A percentile compares a stretch with the other conserved stretches of the same genome.
Conservation (phyloP, 2,797 vertebrate genomes). For the Crenuchus spilurus region DNA sequence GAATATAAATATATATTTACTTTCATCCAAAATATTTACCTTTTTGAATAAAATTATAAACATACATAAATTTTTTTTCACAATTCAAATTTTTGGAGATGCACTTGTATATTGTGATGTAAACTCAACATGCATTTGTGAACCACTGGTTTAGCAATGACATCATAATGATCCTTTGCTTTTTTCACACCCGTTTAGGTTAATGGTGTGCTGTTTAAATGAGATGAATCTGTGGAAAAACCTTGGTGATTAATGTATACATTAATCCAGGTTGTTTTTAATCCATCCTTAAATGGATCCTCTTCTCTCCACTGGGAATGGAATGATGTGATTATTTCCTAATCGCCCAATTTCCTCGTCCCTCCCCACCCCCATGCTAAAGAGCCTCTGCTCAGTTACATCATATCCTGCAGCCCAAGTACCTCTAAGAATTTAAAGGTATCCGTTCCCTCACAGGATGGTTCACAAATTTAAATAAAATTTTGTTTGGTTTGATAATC, state of each 20-base stretch:
- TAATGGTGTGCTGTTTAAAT: background rate
- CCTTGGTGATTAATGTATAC: background rate
- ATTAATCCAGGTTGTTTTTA: slow-evolving; percentile 1
- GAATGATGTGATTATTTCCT: slow-evolving; percentile 39
- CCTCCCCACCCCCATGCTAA: slow-evolving; percentile 12
- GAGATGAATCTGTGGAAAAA: background rate
- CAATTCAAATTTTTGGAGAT: too few relatives aligned
- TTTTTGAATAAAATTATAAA: too few relatives aligned
- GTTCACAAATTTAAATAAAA: too few relatives aligned
- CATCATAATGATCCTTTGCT: too few relatives aligned
- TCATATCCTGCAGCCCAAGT: background rate
- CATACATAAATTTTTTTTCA: too few relatives aligned
- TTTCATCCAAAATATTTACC: too few relatives aligned
- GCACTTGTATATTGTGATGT: too few relatives aligned
- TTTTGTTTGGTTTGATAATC: background rate
- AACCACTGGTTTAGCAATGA: too few relatives aligned
- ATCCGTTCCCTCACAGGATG: background rate
- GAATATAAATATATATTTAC: too few relatives aligned
- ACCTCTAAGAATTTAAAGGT: background rate
- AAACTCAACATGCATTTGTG: too few relatives aligned
- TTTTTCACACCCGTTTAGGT: background rate
- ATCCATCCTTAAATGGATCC: slow-evolving; percentile 35
- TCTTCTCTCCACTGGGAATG: slow-evolving; percentile 22
- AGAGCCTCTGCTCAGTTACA: slow-evolving; percentile 5
- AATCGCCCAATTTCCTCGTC: slow-evolving; percentile 51